Evolutionary conservation across 1,140 invertebrate genomes (phyloP).

Genomic region (Cotesia chilonis): DNA sequence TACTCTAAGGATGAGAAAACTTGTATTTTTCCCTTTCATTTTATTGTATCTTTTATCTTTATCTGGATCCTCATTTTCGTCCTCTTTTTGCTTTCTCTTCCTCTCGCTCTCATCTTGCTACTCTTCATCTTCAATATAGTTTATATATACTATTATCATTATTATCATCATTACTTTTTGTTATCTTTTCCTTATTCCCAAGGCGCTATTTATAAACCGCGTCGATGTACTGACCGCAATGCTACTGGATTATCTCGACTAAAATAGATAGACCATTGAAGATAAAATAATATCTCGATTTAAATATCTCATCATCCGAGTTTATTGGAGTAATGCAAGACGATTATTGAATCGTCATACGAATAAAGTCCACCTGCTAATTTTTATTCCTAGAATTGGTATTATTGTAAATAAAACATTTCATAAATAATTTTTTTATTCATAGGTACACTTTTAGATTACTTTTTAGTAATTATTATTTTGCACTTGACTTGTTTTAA

Average conservation of each 20-base stretch:
- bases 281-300: conserved; percentile 17
- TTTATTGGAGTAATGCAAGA: neutral
- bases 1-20: conserved; percentile 17
- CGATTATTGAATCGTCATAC: too few species aligned
- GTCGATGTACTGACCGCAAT: conserved; percentile 46
- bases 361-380: too few species aligned
- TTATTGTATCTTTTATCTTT: conserved; percentile 7
- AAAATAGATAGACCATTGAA: conserved; percentile 41
- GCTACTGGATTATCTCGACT: conserved; percentile 42
- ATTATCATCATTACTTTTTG: too few species aligned
- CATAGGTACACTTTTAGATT: too few species aligned
- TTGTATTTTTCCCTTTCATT: conserved; percentile 14
- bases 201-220: conserved; percentile 41
- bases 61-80: neutral
- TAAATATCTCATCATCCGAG: conserved; percentile 3
- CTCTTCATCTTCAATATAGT: too few species aligned
- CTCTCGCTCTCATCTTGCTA: conserved; percentile 5
- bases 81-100: conserved; percentile 5
- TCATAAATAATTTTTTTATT: too few species aligned
- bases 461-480: too few species aligned
- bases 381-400: too few species aligned
- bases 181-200: too few species aligned
- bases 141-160: too few species aligned
- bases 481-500: too few species aligned
- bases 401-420: too few species aligned